Evolutionary conservation across 2,888 invertebrate species (phyloP).

Genomic region (Suillia variegata): DNA sequence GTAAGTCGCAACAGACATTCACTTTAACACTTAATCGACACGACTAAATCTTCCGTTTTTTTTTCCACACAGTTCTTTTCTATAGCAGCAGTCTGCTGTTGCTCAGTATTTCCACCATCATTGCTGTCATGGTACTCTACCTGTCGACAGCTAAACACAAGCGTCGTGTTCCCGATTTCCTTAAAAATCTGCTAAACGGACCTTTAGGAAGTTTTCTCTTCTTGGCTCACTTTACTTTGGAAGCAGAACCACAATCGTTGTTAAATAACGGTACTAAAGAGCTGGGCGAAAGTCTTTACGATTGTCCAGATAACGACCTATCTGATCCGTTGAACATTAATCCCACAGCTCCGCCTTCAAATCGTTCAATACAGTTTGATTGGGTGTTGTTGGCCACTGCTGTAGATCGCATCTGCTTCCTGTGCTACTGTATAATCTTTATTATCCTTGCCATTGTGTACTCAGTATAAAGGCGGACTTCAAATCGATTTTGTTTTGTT

Average conservation of each 20-base stretch:
- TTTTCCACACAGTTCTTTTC: conserved; percentile 63
- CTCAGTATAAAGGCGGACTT: conserved; percentile 34
- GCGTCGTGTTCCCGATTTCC: conserved; percentile 60
- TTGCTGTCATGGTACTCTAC: conserved; percentile 65
- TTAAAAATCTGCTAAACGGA: conserved; percentile 54
- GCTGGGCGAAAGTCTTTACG: conserved; percentile 44
- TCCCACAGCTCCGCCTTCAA: conserved; percentile 34
- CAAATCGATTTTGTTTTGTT: not conserved
- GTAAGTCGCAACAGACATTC: conserved; percentile 42
- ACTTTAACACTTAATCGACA: not conserved
- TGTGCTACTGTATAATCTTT: conserved; percentile 65
- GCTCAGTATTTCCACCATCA: conserved; percentile 63
- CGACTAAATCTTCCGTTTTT: conserved; percentile 24
- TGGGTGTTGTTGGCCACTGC: conserved; percentile 70
- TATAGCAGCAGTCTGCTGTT: conserved; percentile 64
- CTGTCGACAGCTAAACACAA: conserved; percentile 61
- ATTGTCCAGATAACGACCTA: conserved; percentile 32
- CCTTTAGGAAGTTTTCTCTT: conserved; percentile 43
- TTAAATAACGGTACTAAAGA: conserved; percentile 44
- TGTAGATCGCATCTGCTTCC: conserved; percentile 68
- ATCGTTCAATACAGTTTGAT: conserved; percentile 63
- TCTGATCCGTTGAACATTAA: conserved; percentile 40
- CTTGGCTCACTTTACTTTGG: conserved; percentile 50
- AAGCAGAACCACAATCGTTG: conserved; percentile 37
- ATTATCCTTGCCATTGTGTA: conserved; percentile 55